Conservation (phyloP, 2,888 invertebrate species). For the Leucania comma region DNA sequence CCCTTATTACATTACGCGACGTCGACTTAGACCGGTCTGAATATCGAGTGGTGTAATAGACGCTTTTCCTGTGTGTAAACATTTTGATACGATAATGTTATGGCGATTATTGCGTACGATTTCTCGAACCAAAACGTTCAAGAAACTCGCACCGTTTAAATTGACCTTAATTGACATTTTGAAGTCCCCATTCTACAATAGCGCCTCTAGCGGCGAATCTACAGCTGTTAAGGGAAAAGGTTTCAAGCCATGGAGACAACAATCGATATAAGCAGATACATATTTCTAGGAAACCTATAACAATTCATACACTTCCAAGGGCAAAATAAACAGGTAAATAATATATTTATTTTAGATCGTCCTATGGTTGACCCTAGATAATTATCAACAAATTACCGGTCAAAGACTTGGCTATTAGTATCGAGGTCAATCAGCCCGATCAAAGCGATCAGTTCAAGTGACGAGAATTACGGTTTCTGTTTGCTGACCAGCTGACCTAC, state of each 20-base stretch:
- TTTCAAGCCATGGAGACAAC: not conserved
- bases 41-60: too few relatives aligned
- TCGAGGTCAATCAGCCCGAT: conserved; percentile 40
- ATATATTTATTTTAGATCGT: not conserved
- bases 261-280: not conserved
- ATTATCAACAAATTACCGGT: conserved; percentile 39
- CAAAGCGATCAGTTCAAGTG: conserved; percentile 39
- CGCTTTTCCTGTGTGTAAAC: too few relatives aligned
- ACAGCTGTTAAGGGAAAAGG: too few relatives aligned
- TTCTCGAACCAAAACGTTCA: too few relatives aligned
- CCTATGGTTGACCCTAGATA: conserved; percentile 6
- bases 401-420: conserved; percentile 39
- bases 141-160: too few relatives aligned
- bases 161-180: too few relatives aligned
- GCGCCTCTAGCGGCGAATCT: too few relatives aligned
- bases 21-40: too few relatives aligned
- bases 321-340: not conserved
- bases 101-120: too few relatives aligned
- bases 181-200: too few relatives aligned
- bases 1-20: too few relatives aligned
- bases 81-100: too few relatives aligned
- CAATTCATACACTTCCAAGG: conserved; percentile 8
- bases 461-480: conserved; percentile 53
- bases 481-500: conserved; percentile 22
- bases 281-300: not conserved